phyloP scores from a whole-genome alignment of 1,140 invertebrate genomes.

The Zaprionus inermis region DNA sequence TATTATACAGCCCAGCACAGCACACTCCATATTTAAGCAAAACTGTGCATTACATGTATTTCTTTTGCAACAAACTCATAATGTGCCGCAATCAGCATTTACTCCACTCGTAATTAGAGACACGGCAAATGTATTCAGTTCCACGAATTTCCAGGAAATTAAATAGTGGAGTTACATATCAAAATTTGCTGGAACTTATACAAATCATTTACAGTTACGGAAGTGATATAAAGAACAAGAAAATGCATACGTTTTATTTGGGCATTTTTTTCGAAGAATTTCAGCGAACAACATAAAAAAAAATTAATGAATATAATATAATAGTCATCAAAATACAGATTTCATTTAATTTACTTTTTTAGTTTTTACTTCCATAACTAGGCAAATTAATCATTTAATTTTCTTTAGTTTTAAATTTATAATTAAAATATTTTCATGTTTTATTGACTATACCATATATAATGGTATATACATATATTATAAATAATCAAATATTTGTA shows the following conservation, averaged over 20 bases:
- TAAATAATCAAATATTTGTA: no score
- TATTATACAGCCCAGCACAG: conserved; percentile 20
- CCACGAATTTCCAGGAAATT: conserved; percentile 12
- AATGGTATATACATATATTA: no score
- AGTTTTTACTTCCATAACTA: no score
- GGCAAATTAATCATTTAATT: no score
- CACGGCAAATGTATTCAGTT: conserved; percentile 2
- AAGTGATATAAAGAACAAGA: neutral
- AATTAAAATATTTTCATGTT: no score
- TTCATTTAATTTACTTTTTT: neutral
- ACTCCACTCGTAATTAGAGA: conserved; percentile 32
- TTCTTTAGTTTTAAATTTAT: no score
- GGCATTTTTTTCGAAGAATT: neutral
- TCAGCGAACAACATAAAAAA: neutral
- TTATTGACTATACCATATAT: no score
- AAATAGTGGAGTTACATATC: neutral
- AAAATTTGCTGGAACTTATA: neutral
- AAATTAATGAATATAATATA: neutral
- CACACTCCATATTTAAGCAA: conserved; percentile 27
- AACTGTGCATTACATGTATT: conserved; percentile 37
- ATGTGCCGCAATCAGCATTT: conserved; percentile 59
- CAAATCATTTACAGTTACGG: neutral
- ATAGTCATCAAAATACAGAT: neutral
- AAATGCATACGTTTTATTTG: neutral
- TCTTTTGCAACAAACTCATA: conserved; percentile 39